Base-by-base conservation (phyloP, 2,113 vertebrate species). In the Cryptomyrus ogoouensis region DNA sequence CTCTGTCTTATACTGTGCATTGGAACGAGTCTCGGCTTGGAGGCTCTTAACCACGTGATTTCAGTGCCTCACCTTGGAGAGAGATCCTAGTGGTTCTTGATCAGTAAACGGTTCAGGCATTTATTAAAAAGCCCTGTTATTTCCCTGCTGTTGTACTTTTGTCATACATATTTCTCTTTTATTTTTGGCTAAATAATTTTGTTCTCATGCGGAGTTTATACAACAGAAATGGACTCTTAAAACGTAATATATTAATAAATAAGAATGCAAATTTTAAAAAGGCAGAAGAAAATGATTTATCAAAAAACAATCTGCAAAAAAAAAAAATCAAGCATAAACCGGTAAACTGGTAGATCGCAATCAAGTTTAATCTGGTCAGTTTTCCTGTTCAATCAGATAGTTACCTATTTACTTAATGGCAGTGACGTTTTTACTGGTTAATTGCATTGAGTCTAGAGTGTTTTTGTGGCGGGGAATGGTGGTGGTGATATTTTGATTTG, bases 1-100 rank as follows among this genome's bases (percentile, higher is more conserved):
- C 92, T 91, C 93, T 95, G 90, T 93, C 90, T 93, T 92, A 94
- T 93, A 92, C 90, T 91, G 92, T 93, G 87, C 74, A 90, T 91
- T 92, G 94, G 94, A 96, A 95, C 94, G 95, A 95, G 95, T 93
- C 91, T 95, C 93, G 94, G 92, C 56, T 15, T 53, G 31, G 50
- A 83, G 31, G 50, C 62, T 89, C 49, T 74, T 84, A 39, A 91
- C 7, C 50, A 88, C 39, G 47, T 62, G 88, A 91, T 66, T 80
- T 88, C 58, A 89, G 91, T 91, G 83, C 88, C 74, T 80, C 24
- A 13, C 74, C 74, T 35, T 10, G 35, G 35, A 80, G 74, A 80
- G 13, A 42, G 74, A 80, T 19, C 35, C 5, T 19, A 19, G 15
- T 19, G 74, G 74, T 80, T 70, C n/a, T 27, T 13, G 1, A 80